A percentile compares a stretch with the other conserved stretches of the same genome.
Evolutionary conservation across 1,140 invertebrate species (phyloP).

Genomic region (Hylaeus volcanicus): DNA sequence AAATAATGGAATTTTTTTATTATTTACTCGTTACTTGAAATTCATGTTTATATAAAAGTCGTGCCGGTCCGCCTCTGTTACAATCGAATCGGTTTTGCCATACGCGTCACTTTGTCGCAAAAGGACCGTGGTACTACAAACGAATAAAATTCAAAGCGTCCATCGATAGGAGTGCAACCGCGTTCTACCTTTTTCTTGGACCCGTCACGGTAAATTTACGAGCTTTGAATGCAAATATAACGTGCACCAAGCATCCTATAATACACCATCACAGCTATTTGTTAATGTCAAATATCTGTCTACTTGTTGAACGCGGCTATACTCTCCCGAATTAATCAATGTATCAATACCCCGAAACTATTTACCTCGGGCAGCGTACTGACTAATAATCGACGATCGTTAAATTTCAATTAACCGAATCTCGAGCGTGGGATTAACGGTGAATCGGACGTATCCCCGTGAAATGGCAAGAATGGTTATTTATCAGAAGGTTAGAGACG

Average conservation of each 20-base stretch:
- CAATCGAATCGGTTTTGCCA: not conserved
- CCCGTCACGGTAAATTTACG: not conserved
- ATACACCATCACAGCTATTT: conserved; percentile 39
- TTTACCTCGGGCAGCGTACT: conserved; percentile 21
- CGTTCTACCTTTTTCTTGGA: not conserved
- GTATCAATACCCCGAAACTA: conserved; percentile 16
- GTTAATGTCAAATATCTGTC: conserved; percentile 31
- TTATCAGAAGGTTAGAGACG: not conserved
- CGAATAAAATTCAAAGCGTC: not conserved
- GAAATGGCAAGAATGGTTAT: not conserved
- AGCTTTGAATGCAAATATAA: conserved; percentile 4
- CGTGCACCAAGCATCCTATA: conserved; percentile 10
- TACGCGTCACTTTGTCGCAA: not conserved
- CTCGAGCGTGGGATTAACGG: not conserved
- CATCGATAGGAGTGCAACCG: not conserved
- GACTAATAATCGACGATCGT: conserved; percentile 33
- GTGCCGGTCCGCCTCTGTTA: not conserved
- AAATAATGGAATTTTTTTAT: too few species aligned
- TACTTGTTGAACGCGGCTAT: conserved; percentile 46
- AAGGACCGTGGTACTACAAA: not conserved
- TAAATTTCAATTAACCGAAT: conserved; percentile 21
- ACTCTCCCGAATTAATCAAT: conserved; percentile 36
- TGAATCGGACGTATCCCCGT: not conserved
- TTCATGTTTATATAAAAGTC: not conserved
- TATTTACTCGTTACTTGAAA: too few species aligned